Evolutionary conservation across 2,888 invertebrate species (phyloP).

Genomic region (Drosophila stalkeri): DNA sequence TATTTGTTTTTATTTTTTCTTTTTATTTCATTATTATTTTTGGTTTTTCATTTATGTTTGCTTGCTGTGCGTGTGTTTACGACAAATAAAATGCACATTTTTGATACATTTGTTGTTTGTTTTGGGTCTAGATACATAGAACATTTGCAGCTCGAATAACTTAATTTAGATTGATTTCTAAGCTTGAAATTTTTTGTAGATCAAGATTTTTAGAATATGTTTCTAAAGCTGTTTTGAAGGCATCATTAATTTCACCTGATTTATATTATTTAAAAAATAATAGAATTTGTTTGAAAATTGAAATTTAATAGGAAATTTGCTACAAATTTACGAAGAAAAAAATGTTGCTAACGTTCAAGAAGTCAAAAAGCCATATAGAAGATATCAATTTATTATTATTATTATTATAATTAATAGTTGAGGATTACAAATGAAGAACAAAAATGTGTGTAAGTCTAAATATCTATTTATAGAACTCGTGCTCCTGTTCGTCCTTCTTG

Average conservation of each 20-base stretch:
- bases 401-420: slow-evolving; percentile 11
- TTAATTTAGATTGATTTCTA: too few species aligned
- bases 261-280: too few species aligned
- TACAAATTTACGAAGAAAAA: too few species aligned
- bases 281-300: too few species aligned
- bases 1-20: not conserved
- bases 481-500: slow-evolving; percentile 98
- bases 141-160: too few species aligned
- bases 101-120: not conserved
- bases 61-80: slow-evolving; percentile 7
- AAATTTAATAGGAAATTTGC: too few species aligned
- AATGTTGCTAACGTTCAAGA: too few species aligned
- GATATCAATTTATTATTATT: slow-evolving; percentile 15
- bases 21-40: not conserved
- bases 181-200: too few species aligned
- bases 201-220: too few species aligned
- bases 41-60: not conserved
- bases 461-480: slow-evolving; percentile 98
- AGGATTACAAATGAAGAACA: slow-evolving; percentile 27
- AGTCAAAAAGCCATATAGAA: not conserved
- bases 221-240: too few species aligned
- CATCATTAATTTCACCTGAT: too few species aligned
- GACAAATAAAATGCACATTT: slow-evolving; percentile 9
- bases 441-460: not conserved
- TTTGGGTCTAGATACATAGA: not conserved